A percentile compares a stretch with the other conserved stretches of the same genome.
These are phyloP conservation scores for Pseudomyrmex dendroicus DNA, from an alignment of 1,140 invertebrate genomes.

Conservation along the genomic window DNA sequence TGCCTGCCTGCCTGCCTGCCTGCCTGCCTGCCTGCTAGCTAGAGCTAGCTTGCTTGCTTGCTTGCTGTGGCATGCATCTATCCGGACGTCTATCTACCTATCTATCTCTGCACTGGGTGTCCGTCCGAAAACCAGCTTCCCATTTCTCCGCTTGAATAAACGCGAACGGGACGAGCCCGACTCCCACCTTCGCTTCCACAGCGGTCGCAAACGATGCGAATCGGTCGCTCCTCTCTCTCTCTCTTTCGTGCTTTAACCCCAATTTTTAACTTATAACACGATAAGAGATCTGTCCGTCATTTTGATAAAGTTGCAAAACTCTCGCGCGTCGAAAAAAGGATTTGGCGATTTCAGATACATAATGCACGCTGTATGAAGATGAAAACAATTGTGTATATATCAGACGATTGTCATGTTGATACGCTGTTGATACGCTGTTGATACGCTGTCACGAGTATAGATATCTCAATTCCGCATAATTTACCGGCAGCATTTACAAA, in stretches of 20 bases:
- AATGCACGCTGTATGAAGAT: neutral
- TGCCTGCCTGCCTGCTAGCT: slow-evolving; percentile 4
- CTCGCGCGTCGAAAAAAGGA: no score
- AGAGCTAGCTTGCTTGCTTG: slow-evolving; percentile 38
- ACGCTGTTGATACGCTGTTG: no score
- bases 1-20: slow-evolving; percentile 56
- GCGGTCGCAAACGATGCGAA: slow-evolving; percentile 11
- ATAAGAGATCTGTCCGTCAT: slow-evolving; percentile 2
- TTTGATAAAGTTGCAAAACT: no score
- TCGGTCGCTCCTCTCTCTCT: neutral
- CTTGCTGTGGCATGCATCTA: slow-evolving; percentile 77
- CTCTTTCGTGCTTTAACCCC: slow-evolving; percentile 17
- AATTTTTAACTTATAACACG: slow-evolving; percentile 33
- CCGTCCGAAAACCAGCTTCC: slow-evolving; percentile 72
- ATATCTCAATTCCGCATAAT: no score
- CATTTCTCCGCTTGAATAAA: slow-evolving; percentile 61
- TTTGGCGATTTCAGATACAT: neutral
- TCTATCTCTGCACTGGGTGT: slow-evolving; percentile 79
- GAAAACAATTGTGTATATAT: no score
- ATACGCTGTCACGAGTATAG: no score
- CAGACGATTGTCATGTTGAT: neutral
- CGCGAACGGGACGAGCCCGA: slow-evolving; percentile 36
- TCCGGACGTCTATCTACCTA: slow-evolving; percentile 78
- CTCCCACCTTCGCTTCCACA: neutral
- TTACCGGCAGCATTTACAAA: no score